Base-by-base conservation (phyloP, 2,888 invertebrate genomes). In the Cantharis nigra region DNA sequence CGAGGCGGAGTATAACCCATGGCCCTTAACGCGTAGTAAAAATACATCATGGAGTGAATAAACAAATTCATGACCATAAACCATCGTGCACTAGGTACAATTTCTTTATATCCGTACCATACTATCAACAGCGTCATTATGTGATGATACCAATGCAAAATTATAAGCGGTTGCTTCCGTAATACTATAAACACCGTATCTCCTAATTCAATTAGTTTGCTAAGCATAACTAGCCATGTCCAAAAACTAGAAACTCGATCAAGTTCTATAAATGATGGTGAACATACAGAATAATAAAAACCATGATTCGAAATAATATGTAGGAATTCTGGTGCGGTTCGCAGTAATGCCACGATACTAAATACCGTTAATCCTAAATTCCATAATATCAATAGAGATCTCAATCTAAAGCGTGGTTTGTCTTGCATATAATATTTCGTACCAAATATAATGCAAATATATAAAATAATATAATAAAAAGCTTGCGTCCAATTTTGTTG, bases 131-230 rank as follows among this genome's bases (percentile, higher is more conserved):
- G 91, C 72, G 98, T 98, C 33, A 97, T 97, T 87, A 97, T 96
- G 90, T 98, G 98, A 87, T 98, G 98, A 88, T 98, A 98, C 98
- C 98, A 98, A 89, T 98, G 96, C 73, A 98, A 92, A 91, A 98
- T 98, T 87, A 97, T 97, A 71, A 98, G 91, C 1, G 96, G 97
- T 88, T 97, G 97, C 89, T 98, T 98, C 79, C 98, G 92, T 77
- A 98, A 91, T 70, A 96, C 96, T 81, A 98, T 95, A 91, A 98
- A 98, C 83, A 98, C 92, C 64, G 98, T 98, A 90, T 98, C 98
- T 9, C 97, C 98, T 69, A 99, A 91, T 89, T 99, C 99, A 0
- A 98, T 97, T 75, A 98, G 92, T 90, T 99, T 99, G 80, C 98
- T 98, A 81, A 98, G 90, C 64, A 98, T 97, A 90, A 99, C 99